phyloP scores from a whole-genome alignment of 2,797 vertebrate genomes.

The Erpetoichthys calabaricus region DNA sequence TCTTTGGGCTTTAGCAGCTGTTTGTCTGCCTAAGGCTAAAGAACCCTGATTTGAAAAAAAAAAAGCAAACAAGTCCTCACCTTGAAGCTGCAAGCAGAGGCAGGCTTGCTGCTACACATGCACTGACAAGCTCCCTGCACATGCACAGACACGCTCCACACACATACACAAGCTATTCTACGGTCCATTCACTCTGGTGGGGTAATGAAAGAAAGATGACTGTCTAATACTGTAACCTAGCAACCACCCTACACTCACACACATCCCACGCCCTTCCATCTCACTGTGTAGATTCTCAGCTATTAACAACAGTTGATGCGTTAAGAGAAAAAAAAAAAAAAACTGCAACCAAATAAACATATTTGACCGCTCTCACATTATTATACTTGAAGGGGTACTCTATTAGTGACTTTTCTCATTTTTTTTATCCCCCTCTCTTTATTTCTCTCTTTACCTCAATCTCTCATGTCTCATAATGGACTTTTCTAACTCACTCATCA shows the following conservation, averaged over 20 bases:
- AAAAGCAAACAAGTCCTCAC: no score
- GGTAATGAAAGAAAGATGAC: constrained; percentile 22
- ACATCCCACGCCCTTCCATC: constrained; percentile 14
- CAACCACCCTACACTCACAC: constrained; percentile 39
- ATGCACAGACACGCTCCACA: constrained; percentile 16
- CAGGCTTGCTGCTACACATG: constrained; percentile 5
- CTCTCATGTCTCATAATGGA: background rate
- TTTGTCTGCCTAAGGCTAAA: no score
- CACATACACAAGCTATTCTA: constrained; percentile 19
- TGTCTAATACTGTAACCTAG: constrained; percentile 45
- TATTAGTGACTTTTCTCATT: background rate
- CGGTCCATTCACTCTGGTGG: constrained; percentile 16
- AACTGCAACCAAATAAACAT: no score
- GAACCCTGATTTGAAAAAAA: no score
- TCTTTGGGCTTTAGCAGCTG: no score
- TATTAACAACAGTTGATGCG: no score
- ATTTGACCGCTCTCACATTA: no score
- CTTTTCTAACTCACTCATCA: no score
- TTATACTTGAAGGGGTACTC: no score
- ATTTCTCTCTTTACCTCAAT: background rate
- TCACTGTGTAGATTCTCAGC: constrained; percentile 5
- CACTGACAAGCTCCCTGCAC: background rate
- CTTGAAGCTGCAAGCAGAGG: no score
- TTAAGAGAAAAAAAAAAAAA: no score
- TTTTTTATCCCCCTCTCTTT: background rate